Evolutionary conservation across 2,113 vertebrate genomes (phyloP).

Genomic region (Neotragus moschatus): DNA sequence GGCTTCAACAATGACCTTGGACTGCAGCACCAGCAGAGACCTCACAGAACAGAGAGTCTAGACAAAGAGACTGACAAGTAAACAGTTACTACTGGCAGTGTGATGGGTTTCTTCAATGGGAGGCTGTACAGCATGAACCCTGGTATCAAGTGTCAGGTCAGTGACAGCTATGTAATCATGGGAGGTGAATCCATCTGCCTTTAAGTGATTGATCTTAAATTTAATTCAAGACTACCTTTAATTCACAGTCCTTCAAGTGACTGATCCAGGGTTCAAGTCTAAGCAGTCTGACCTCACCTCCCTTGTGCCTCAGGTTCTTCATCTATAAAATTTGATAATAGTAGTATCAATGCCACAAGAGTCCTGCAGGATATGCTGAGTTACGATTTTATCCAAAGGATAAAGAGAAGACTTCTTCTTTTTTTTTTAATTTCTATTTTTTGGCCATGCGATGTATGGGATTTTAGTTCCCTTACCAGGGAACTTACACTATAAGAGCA

Average conservation of each 20-base stretch:
- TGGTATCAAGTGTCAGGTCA: not conserved
- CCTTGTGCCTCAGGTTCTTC: not conserved
- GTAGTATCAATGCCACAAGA: not conserved
- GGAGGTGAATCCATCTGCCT: not conserved
- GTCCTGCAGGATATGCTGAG: not conserved
- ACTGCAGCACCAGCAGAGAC: not conserved
- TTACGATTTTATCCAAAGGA: not conserved
- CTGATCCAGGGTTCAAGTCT: not conserved
- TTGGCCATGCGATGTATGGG: rapidly evolving
- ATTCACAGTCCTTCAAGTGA: not conserved
- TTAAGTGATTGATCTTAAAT: not conserved
- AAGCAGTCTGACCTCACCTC: not conserved
- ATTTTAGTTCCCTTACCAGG: not conserved
- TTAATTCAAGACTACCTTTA: not conserved
- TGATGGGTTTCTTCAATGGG: not conserved
- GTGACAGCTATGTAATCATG: not conserved
- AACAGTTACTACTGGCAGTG: not conserved
- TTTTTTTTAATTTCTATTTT: not conserved
- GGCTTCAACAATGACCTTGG: not conserved
- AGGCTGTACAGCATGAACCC: not conserved
- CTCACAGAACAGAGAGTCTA: not conserved
- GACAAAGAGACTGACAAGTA: not conserved
- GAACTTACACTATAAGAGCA: not conserved
- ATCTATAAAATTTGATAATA: not conserved
- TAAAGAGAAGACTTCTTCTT: not conserved